A percentile compares a stretch with the other conserved stretches of the same genome.
Conservation (phyloP, 2,888 invertebrate genomes). For the Ophioninae sp. region DNA sequence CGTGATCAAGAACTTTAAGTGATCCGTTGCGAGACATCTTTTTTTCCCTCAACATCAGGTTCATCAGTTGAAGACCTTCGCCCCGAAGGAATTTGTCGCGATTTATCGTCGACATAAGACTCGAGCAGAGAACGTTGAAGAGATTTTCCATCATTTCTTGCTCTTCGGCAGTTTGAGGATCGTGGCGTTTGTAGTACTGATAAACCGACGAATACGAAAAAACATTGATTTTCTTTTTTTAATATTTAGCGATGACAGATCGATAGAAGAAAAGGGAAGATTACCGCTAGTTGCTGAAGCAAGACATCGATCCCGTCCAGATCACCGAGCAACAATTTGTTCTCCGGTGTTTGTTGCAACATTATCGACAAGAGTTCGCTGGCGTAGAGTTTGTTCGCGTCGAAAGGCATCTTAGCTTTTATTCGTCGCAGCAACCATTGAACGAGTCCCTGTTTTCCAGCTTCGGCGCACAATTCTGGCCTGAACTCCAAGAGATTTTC, state of each 20-base stretch:
- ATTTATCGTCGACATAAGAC: slow-evolving; percentile 93
- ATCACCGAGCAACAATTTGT: slow-evolving; percentile 92
- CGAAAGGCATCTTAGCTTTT: slow-evolving; percentile 94
- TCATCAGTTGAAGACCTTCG: slow-evolving; percentile 99
- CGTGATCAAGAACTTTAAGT: slow-evolving; percentile 97
- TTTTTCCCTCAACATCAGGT: slow-evolving; percentile 98
- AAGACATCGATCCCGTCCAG: slow-evolving; percentile 97
- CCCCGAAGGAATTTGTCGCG: slow-evolving; percentile 96
- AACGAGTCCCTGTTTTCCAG: slow-evolving; percentile 94
- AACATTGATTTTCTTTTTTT: not conserved
- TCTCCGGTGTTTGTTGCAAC: slow-evolving; percentile 93
- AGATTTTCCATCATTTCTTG: slow-evolving; percentile 99
- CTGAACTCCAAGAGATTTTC: slow-evolving; percentile 97
- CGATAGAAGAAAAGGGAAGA: slow-evolving; percentile 58
- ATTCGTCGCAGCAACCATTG: slow-evolving; percentile 96
- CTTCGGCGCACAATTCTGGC: slow-evolving; percentile 91
- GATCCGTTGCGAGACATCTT: slow-evolving; percentile 98
- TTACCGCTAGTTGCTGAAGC: slow-evolving; percentile 95
- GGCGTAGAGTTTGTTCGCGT: slow-evolving; percentile 96
- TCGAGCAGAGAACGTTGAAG: slow-evolving; percentile 97
- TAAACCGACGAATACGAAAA: slow-evolving; percentile 47
- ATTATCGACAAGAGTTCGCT: slow-evolving; percentile 98
- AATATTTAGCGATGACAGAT: not conserved
- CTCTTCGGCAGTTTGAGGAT: slow-evolving; percentile 95
- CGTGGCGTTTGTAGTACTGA: slow-evolving; percentile 95